Percentiles rank a stretch among this genome's conserved stretches.
Conservation (phyloP, 1,140 invertebrate genomes). For the Scaptomyza montana region DNA sequence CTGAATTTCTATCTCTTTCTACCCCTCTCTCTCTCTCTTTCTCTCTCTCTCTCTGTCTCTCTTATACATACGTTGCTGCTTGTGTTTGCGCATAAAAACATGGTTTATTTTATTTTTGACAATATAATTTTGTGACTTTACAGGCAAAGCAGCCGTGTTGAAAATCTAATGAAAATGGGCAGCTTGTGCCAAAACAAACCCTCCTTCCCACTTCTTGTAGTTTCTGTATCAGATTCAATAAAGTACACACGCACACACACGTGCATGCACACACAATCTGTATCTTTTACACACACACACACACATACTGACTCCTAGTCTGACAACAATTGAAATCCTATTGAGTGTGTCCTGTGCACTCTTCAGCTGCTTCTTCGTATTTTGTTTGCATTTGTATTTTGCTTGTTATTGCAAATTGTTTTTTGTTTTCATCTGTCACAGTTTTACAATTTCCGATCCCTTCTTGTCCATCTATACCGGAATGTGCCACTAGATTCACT, state of each 20-base stretch:
- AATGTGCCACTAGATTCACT: conserved; percentile 31
- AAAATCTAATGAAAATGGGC: conserved; percentile 75
- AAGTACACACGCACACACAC: not conserved
- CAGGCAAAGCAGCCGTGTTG: conserved; percentile 47
- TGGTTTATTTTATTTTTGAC: conserved; percentile 78
- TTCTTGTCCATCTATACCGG: not conserved
- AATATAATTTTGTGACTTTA: conserved; percentile 80
- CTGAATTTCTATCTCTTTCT: conserved; percentile 16
- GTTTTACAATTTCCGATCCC: conserved; percentile 21
- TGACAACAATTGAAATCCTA: conserved; percentile 71
- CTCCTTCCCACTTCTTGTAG: not conserved
- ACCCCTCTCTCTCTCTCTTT: not conserved
- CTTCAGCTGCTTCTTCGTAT: conserved; percentile 21
- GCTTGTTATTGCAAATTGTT: conserved; percentile 69
- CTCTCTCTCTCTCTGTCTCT: not conserved
- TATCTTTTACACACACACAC: conserved; percentile 1
- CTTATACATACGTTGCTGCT: not conserved
- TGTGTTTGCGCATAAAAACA: conserved; percentile 58
- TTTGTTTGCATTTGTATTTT: conserved; percentile 60
- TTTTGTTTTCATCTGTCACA: conserved; percentile 61
- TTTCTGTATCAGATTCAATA: conserved; percentile 4
- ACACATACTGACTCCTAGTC: conserved; percentile 13
- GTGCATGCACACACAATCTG: not conserved
- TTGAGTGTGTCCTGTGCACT: conserved; percentile 55
- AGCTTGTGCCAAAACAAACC: conserved; percentile 11